Conservation (phyloP, 2,113 vertebrate species). For the Colaptes auratus region DNA sequence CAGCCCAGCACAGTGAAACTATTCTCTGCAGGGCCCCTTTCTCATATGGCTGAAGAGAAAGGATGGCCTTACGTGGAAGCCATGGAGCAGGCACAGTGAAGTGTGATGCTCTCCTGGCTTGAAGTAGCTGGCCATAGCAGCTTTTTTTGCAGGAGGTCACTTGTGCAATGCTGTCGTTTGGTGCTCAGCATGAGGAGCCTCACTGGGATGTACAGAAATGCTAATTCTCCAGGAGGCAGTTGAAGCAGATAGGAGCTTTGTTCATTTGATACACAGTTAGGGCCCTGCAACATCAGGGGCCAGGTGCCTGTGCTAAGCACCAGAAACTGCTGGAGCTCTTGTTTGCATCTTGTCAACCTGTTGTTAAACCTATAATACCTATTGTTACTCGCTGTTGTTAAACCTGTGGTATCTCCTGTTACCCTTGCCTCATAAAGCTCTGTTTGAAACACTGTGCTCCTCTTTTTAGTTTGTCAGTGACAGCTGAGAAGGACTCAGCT, state of each 20-base stretch:
- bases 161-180: background rate
- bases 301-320: background rate
- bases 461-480: background rate
- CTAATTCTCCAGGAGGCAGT: background rate
- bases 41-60: background rate
- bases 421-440: background rate
- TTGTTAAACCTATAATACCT: background rate
- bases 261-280: fast-evolving
- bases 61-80: background rate
- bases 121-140: background rate
- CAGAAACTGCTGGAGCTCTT: background rate
- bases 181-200: background rate
- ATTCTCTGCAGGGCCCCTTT: background rate
- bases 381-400: background rate
- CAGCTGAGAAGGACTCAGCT: background rate
- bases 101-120: background rate
- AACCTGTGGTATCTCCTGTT: background rate
- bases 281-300: background rate
- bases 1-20: fast-evolving
- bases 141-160: background rate
- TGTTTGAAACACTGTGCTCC: background rate
- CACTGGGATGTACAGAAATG: background rate
- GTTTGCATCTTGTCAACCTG: background rate
- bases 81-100: background rate
- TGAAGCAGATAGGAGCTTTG: background rate